Conservation (phyloP, 2,113 vertebrate species). For the Strix aluco region DNA sequence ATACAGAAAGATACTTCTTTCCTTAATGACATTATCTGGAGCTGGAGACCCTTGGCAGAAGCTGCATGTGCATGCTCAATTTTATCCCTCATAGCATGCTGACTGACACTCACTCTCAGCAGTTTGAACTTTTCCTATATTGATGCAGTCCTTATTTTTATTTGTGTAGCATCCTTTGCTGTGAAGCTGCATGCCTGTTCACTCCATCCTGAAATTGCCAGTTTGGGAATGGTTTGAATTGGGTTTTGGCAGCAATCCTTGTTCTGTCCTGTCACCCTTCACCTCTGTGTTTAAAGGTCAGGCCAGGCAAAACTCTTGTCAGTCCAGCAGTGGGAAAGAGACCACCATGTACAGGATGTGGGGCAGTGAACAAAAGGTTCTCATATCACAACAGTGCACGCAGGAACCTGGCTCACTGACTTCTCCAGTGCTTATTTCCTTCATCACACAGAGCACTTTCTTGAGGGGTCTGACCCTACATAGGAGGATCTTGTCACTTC, state of each 20-base stretch:
- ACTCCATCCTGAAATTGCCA: neutral
- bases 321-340: neutral
- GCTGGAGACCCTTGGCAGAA: neutral
- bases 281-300: neutral
- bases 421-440: neutral
- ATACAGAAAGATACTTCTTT: neutral
- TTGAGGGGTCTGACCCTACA: neutral
- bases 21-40: neutral
- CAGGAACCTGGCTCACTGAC: neutral
- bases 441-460: neutral
- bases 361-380: neutral
- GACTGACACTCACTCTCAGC: neutral
- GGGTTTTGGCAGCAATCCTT: neutral
- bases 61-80: neutral
- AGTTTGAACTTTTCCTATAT: neutral
- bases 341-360: accelerated
- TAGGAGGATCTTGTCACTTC: neutral
- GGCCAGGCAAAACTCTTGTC: neutral
- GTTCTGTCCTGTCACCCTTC: neutral
- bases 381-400: neutral
- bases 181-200: neutral
- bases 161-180: neutral
- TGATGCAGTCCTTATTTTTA: neutral
- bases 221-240: neutral
- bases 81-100: neutral